These are phyloP conservation scores for Atopsyche davidsoni DNA, from an alignment of 1,140 invertebrate genomes.

Conservation along the genomic window DNA sequence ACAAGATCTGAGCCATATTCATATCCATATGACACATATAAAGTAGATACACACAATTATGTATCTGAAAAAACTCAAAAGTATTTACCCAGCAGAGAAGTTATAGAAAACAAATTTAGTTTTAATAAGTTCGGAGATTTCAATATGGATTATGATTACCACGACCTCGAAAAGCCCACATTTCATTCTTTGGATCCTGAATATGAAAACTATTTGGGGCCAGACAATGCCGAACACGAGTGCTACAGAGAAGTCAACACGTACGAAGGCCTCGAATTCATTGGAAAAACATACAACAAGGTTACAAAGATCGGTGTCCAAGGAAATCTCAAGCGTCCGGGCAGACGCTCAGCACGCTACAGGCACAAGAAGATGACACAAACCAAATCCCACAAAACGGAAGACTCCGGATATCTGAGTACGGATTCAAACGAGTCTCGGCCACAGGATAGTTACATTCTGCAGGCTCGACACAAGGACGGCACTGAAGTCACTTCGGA, in stretches of 20 bases:
- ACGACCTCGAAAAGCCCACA: not conserved
- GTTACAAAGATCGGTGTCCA: not conserved
- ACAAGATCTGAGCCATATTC: conserved; percentile 26
- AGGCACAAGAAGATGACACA: conserved; percentile 41
- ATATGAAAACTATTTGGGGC: conserved; percentile 18
- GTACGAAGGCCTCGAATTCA: conserved; percentile 3
- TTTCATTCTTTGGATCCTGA: conserved; percentile 20
- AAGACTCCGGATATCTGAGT: conserved; percentile 64
- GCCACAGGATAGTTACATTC: conserved; percentile 39
- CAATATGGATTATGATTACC: conserved; percentile 9
- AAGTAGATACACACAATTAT: not conserved
- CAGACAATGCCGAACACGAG: conserved; percentile 11
- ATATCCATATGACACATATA: not conserved
- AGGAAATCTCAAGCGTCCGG: conserved; percentile 32
- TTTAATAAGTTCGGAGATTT: conserved; percentile 20
- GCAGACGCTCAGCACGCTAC: conserved; percentile 37
- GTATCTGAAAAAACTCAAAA: conserved; percentile 5
- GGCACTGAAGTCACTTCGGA: conserved; percentile 20
- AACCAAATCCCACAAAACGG: conserved; percentile 44
- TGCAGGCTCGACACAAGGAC: conserved; percentile 37
- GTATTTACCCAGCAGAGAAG: conserved; percentile 3
- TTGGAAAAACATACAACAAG: conserved; percentile 7
- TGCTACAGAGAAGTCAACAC: conserved; percentile 9
- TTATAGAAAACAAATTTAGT: conserved; percentile 22
- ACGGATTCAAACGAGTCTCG: conserved; percentile 59